Base-by-base conservation (phyloP, 2,888 invertebrate genomes). In the Clunio marinus region DNA sequence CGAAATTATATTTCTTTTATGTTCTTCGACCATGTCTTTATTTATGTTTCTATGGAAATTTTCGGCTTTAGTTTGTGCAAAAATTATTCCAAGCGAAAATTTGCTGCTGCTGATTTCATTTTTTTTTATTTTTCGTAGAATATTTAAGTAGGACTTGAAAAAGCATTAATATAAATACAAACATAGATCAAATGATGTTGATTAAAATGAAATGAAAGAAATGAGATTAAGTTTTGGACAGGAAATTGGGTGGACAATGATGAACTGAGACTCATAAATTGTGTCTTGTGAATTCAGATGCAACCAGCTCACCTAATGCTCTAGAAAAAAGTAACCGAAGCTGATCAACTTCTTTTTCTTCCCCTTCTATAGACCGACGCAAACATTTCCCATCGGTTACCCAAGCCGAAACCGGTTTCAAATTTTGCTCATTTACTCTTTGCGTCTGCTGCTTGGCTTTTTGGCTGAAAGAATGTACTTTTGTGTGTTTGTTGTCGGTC, bases 1-100 rank as follows among this genome's bases (percentile, higher is more conserved):
- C 41, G 15, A 8, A 41, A 41, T 15, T n/a, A 41, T n/a, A n/a
- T 41, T 41, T 41, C n/a, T n/a, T n/a, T 7, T 4, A 15, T 13
- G 41, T 15, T 8, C 41, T 3, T 8, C 15, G 15, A 4, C 41
- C 41, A 51, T 17, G 51, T 17, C 24, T 51, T 51, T 51, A 51
- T 51, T 51, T 51, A 51, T 51, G 51, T 51, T 51, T 51, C 51
- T 51, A 51, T 51, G 51, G 51, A 51, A 51, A 51, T 51, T 51
- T 51, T 41, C 10, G 10, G 41, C 41, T 13, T 41, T 17, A 17
- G 7, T 17, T 51, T 51, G 7, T 17, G 51, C 20, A 20, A 22
- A 4, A 51, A 4, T 17, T 17, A 13, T 51, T 15, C 41, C n/a
- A 41, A 41, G 51, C 51, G 20, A 7, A 51, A 51, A 32, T 32